These are phyloP conservation scores for Caenorhabditis imperialis DNA, from an alignment of 2,888 invertebrate species.

Conservation along the genomic window DNA sequence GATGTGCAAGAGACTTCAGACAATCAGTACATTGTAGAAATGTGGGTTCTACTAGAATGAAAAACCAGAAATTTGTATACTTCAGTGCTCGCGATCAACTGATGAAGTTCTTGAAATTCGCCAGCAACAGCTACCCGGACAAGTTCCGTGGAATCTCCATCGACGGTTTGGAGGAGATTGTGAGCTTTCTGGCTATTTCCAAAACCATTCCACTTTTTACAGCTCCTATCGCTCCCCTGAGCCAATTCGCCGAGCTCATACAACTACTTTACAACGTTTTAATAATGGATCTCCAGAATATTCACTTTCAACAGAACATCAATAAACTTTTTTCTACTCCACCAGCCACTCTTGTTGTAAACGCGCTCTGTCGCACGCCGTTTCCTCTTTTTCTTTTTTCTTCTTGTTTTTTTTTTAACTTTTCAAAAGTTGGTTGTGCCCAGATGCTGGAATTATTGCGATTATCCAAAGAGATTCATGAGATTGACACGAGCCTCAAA, in stretches of 20 bases:
- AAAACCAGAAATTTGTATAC: not conserved
- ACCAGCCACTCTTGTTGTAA: conserved; percentile 1
- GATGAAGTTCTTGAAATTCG: not conserved
- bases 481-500: conserved; percentile 20
- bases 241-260: too few species aligned
- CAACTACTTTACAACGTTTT: too few species aligned
- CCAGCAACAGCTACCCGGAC: conserved; percentile 12
- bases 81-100: conserved; percentile 19
- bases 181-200: not conserved
- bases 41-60: not conserved
- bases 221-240: too few species aligned
- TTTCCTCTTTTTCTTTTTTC: not conserved
- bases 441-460: conserved; percentile 8
- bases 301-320: not conserved
- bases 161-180: conserved; percentile 9
- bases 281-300: too few species aligned
- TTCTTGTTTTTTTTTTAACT: not conserved
- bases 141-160: conserved; percentile 10
- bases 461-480: conserved; percentile 25
- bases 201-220: too few species aligned
- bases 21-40: too few species aligned
- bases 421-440: too few species aligned
- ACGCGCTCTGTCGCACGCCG: conserved; percentile 15
- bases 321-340: not conserved
- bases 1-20: too few species aligned